Percentiles rank a stretch among this genome's conserved stretches.
These are phyloP conservation scores for Zapus hudsonius DNA, from an alignment of 2,113 vertebrate genomes.

Conservation along the genomic window DNA sequence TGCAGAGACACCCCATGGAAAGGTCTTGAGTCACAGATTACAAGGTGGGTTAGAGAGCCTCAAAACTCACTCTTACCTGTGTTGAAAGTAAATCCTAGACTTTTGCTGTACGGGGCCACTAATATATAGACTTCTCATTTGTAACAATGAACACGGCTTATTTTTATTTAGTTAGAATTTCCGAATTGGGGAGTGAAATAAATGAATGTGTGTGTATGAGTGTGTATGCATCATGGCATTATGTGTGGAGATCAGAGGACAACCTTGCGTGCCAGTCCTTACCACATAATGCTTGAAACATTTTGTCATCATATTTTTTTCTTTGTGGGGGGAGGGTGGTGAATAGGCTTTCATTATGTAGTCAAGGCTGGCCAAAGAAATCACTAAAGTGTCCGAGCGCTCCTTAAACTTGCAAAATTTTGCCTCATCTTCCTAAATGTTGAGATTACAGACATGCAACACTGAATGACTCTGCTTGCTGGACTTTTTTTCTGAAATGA, in stretches of 20 bases:
- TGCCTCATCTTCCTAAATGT: not conserved
- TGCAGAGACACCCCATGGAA: not conserved
- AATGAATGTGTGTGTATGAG: too few relatives aligned
- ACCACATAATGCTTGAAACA: not conserved
- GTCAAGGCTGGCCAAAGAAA: not conserved
- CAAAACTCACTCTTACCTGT: accelerated
- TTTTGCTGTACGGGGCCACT: not conserved
- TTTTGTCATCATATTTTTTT: not conserved
- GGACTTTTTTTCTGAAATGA: not conserved
- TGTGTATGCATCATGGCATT: too few relatives aligned
- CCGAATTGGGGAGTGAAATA: too few relatives aligned
- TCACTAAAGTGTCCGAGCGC: not conserved
- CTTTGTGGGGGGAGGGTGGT: not conserved
- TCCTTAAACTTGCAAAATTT: not conserved
- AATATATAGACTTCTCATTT: not conserved
- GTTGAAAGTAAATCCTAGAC: not conserved
- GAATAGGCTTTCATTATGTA: not conserved
- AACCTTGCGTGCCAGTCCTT: too few relatives aligned
- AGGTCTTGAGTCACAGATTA: too few relatives aligned
- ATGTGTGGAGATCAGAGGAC: too few relatives aligned
- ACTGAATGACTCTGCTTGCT: too few relatives aligned
- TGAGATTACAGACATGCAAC: not conserved
- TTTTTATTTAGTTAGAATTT: too few relatives aligned
- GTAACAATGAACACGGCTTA: not conserved
- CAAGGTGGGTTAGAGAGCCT: accelerated